These are phyloP conservation scores for Drosophila parvula DNA, from an alignment of 1,140 invertebrate species.

Conservation along the genomic window DNA sequence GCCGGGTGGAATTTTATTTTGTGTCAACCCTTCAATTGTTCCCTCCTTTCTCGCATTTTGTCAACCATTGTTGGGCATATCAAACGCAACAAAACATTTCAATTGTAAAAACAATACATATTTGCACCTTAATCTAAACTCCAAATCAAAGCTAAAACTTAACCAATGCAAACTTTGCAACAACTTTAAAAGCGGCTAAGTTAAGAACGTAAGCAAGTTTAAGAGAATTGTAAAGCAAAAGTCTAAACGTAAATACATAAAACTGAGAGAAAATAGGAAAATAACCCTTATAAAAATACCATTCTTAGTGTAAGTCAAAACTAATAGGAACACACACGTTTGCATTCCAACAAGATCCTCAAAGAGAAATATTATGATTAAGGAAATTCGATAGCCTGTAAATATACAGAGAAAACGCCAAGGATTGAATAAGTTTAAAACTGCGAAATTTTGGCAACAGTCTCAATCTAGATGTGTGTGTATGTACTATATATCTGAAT, in stretches of 20 bases:
- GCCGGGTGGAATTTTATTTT: neutral
- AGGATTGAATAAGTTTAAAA: constrained; percentile 37
- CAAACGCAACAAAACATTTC: constrained; percentile 63
- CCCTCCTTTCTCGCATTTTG: constrained; percentile 22
- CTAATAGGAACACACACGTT: constrained; percentile 9
- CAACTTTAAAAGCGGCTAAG: constrained; percentile 9
- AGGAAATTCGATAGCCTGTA: constrained; percentile 36
- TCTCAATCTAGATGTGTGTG: constrained; percentile 26
- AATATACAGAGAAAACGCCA: constrained; percentile 47
- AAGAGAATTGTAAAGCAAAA: constrained; percentile 56
- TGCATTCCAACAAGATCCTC: constrained; percentile 37
- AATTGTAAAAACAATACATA: constrained; percentile 70
- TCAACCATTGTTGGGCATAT: constrained; percentile 58
- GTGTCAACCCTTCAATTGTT: neutral
- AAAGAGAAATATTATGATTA: constrained; percentile 30
- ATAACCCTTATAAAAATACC: constrained; percentile 12
- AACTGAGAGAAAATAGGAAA: constrained; percentile 1
- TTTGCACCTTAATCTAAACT: constrained; percentile 38
- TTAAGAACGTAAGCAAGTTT: constrained; percentile 30
- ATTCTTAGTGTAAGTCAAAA: constrained; percentile 21
- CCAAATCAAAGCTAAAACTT: constrained; percentile 36
- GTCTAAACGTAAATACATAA: constrained; percentile 6
- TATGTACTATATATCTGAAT: constrained; percentile 18
- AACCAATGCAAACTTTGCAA: constrained; percentile 17
- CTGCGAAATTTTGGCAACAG: constrained; percentile 38